A percentile compares a stretch with the other conserved stretches of the same genome.
These are phyloP conservation scores for Bucorvus abyssinicus DNA, from an alignment of 2,797 vertebrate genomes.

Conservation along the genomic window DNA sequence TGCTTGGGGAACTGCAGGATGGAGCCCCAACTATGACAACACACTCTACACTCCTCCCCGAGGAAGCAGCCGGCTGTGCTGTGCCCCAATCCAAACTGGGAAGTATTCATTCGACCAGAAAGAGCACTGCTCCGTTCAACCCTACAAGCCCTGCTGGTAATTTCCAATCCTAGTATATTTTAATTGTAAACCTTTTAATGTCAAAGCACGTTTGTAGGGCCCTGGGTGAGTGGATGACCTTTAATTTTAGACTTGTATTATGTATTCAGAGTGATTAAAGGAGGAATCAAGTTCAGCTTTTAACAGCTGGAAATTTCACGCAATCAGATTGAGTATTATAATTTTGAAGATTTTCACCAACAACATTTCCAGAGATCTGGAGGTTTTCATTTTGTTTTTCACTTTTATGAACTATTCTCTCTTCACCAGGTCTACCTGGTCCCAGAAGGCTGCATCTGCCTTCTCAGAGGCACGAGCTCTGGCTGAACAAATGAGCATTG, in stretches of 20 bases:
- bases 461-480: not conserved
- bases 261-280: slow-evolving; percentile 60
- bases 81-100: not conserved
- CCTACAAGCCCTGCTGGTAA: not conserved
- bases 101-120: not conserved
- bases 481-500: not conserved
- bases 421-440: not conserved
- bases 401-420: not conserved
- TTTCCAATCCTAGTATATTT: not conserved
- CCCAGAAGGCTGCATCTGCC: not conserved
- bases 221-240: not conserved
- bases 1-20: accelerated
- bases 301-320: slow-evolving; percentile 57
- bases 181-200: not conserved
- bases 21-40: not conserved
- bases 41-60: accelerated
- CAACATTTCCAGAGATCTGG: not conserved
- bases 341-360: not conserved
- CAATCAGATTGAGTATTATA: slow-evolving; percentile 26
- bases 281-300: slow-evolving; percentile 57
- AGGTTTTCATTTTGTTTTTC: not conserved
- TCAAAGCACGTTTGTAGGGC: not conserved
- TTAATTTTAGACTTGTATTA: slow-evolving; percentile 39
- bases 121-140: not conserved
- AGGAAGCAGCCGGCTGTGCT: too few species aligned